Conservation (phyloP, 2,113 vertebrate species). For the Procapra przewalskii region DNA sequence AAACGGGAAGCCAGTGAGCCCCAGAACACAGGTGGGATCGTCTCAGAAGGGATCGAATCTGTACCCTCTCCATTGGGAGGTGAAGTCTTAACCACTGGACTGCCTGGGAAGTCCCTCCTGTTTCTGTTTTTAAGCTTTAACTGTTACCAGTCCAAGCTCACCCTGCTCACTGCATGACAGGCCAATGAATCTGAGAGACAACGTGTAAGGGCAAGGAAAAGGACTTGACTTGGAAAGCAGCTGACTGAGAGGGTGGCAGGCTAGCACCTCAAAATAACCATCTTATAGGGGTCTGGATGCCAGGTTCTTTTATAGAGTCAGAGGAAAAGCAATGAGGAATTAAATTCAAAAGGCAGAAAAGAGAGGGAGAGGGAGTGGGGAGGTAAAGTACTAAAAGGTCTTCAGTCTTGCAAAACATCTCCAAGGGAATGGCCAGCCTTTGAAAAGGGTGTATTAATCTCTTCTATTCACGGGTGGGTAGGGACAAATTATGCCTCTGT, state of each 20-base stretch:
- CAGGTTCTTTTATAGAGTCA: not conserved
- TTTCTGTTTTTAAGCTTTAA: not conserved
- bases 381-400: not conserved
- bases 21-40: not conserved
- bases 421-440: not conserved
- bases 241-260: not conserved
- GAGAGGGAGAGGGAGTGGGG: not conserved
- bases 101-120: not conserved
- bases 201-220: not conserved
- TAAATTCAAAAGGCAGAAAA: not conserved
- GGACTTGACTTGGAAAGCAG: not conserved
- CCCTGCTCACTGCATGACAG: not conserved
- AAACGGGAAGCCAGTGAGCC: not conserved
- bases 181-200: not conserved
- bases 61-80: not conserved
- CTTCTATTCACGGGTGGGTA: not conserved
- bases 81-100: not conserved
- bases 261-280: not conserved
- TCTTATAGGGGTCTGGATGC: not conserved
- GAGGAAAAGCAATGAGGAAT: not conserved
- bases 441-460: not conserved
- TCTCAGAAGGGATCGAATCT: not conserved
- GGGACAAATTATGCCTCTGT: not conserved
- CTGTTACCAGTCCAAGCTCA: not conserved
- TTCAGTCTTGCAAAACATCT: not conserved